Percentiles rank a stretch among this genome's conserved stretches.
phyloP scores from a whole-genome alignment of 2,113 vertebrate species.

The Galbula dea region DNA sequence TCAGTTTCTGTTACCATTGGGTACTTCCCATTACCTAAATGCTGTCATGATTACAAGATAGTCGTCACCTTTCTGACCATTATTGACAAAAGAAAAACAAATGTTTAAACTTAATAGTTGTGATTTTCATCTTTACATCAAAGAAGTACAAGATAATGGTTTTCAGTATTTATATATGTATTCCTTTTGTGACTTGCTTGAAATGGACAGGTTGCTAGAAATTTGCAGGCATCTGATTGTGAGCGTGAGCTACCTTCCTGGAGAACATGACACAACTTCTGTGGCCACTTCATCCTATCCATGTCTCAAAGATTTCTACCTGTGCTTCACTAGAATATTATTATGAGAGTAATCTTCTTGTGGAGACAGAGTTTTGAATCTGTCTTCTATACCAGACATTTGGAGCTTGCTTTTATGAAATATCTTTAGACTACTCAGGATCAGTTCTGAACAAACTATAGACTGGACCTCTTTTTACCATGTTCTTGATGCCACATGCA shows the following conservation, averaged over 20 bases:
- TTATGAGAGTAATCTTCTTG: background rate
- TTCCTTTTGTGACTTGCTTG: background rate
- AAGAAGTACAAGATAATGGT: background rate
- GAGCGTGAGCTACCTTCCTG: background rate
- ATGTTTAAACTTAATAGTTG: background rate
- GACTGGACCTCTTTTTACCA: background rate
- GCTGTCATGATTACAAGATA: background rate
- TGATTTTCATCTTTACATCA: background rate
- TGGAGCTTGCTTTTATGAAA: background rate
- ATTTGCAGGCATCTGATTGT: background rate
- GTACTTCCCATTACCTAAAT: background rate
- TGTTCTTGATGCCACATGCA: background rate
- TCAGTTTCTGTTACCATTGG: background rate
- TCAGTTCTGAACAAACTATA: background rate
- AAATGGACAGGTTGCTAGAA: background rate
- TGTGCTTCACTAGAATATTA: background rate
- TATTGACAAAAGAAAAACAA: background rate
- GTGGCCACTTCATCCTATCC: background rate
- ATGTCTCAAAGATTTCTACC: background rate
- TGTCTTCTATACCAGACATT: background rate
- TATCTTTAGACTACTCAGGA: background rate
- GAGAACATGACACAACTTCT: background rate
- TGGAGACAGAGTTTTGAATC: background rate
- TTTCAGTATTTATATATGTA: background rate
- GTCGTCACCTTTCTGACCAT: background rate